Conservation (phyloP, 2,113 vertebrate genomes). For the Platichthys stellatus region DNA sequence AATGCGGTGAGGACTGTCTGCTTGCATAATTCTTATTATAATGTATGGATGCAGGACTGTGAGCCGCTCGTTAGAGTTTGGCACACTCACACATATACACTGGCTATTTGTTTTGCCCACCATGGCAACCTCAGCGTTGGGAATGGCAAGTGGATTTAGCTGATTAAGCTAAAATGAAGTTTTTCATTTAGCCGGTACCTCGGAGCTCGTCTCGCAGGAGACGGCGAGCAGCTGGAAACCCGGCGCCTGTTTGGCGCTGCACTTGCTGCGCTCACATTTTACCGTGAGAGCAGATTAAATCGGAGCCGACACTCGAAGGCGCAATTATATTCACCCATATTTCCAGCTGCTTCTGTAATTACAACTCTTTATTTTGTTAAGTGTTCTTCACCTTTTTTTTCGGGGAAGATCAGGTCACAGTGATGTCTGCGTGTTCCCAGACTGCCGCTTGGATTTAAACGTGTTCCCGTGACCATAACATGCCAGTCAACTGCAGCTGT, state of each 20-base stretch:
- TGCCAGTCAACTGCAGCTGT: constrained; percentile 23
- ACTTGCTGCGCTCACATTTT: constrained; percentile 31
- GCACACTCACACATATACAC: constrained; percentile 25
- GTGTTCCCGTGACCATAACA: constrained; percentile 18
- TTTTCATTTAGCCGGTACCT: constrained; percentile 29
- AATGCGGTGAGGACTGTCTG: constrained; percentile 55
- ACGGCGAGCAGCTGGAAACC: constrained; percentile 50
- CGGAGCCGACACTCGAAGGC: constrained; percentile 25
- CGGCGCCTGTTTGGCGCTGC: constrained; percentile 50
- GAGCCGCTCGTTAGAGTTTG: constrained; percentile 53
- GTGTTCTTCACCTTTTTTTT: constrained; percentile 26
- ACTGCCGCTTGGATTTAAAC: not conserved
- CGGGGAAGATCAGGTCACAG: constrained; percentile 4
- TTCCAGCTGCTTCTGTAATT: constrained; percentile 51
- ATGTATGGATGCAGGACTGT: constrained; percentile 46
- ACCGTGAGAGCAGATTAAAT: constrained; percentile 42
- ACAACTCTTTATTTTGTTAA: constrained; percentile 19
- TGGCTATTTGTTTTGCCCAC: constrained; percentile 61
- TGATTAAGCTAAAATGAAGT: constrained; percentile 64
- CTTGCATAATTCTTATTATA: constrained; percentile 72
- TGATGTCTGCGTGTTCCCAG: constrained; percentile 4
- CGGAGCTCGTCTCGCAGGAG: constrained; percentile 50
- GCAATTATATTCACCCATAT: constrained; percentile 31
- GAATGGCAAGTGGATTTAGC: constrained; percentile 62
- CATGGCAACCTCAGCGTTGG: constrained; percentile 61